phyloP scores from a whole-genome alignment of 2,113 vertebrate genomes.

The Numenius arquata region DNA sequence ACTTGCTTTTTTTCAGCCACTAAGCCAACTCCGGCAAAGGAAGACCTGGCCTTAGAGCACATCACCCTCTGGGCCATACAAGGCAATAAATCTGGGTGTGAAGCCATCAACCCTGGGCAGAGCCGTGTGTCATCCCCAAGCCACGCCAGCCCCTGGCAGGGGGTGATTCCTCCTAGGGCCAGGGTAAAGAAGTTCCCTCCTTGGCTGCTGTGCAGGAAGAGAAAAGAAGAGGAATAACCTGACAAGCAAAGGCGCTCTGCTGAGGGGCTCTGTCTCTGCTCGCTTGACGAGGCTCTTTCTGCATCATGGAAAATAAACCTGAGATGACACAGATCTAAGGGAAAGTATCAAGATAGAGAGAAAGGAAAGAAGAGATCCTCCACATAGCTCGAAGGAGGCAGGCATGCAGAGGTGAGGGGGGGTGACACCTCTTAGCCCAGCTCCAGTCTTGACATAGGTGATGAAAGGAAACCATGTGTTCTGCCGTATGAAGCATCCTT shows the following conservation, averaged over 20 bases:
- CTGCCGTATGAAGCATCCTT: neutral
- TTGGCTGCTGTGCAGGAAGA: neutral
- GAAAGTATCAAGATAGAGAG: neutral
- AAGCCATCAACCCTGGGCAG: neutral
- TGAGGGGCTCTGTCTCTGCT: neutral
- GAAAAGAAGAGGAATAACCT: neutral
- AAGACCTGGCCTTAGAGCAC: neutral
- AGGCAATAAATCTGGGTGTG: neutral
- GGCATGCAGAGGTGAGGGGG: neutral
- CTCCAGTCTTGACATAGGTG: neutral
- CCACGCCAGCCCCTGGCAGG: neutral
- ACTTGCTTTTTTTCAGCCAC: neutral
- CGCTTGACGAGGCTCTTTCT: neutral
- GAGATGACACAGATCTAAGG: neutral
- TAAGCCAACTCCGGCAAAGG: neutral
- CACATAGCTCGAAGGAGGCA: neutral
- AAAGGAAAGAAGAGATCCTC: neutral
- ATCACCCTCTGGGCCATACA: neutral
- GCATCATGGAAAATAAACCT: neutral
- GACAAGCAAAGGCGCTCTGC: accelerated
- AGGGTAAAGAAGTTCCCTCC: neutral
- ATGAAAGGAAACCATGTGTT: neutral
- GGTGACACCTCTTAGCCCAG: neutral
- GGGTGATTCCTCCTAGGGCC: neutral
- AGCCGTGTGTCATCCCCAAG: neutral